Evolutionary conservation across 2,888 invertebrate genomes (phyloP).

Genomic region (Cantharis lateralis): DNA sequence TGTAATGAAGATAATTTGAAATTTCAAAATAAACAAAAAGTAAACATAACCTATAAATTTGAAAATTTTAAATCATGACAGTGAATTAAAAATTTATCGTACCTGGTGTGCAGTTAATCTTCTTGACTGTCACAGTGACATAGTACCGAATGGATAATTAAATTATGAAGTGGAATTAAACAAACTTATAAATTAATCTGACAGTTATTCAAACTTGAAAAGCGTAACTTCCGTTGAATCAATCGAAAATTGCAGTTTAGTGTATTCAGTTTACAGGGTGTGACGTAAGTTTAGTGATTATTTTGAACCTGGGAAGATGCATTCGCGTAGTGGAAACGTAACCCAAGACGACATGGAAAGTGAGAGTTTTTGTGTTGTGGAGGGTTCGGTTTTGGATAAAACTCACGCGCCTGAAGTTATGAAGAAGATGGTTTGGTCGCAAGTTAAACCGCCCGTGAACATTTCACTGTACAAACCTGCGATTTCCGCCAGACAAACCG

Average conservation of each 20-base stretch:
- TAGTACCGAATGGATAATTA: neutral
- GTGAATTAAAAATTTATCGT: neutral
- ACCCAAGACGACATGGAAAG: neutral
- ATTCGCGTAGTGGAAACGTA: neutral
- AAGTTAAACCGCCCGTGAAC: constrained; percentile 40
- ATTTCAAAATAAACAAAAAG: neutral
- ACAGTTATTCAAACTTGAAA: neutral
- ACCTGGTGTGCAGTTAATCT: neutral
- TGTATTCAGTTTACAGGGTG: neutral
- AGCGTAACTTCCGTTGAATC: neutral
- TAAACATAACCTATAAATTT: neutral
- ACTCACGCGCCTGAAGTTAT: constrained; percentile 31
- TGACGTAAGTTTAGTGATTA: neutral
- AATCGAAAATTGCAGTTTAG: neutral
- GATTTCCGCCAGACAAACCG: constrained; percentile 45
- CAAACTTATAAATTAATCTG: neutral
- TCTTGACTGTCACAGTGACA: neutral
- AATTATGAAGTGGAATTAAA: neutral
- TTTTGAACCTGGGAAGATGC: neutral
- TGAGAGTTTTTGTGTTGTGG: constrained; percentile 41
- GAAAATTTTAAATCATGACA: neutral
- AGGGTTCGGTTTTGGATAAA: constrained; percentile 40
- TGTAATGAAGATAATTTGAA: neutral
- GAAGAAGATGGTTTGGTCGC: constrained; percentile 43
- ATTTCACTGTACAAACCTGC: constrained; percentile 34